Base-by-base conservation (phyloP, 2,888 invertebrate genomes). In the Buathra laborator region DNA sequence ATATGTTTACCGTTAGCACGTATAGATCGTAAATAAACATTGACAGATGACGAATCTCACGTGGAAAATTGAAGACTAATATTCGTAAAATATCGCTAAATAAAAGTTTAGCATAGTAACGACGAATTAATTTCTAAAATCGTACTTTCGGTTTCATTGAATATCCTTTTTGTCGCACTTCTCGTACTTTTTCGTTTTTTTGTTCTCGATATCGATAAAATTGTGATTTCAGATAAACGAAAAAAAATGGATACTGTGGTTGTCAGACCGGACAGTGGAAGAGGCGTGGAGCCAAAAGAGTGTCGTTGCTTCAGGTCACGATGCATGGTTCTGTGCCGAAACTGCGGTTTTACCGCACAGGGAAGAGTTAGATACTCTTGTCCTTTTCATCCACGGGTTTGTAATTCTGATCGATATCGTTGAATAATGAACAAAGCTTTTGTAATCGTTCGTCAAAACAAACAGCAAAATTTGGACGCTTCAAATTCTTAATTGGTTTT, bases 321-420 rank as follows among this genome's bases (percentile, higher is more conserved):
- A 14, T 43, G 81, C 4, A 68, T 85, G 5, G 83, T 92, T 1
- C 37, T 89, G 12, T 92, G 91, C 70, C 72, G 67, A 0, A 88
- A 88, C 16, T 91, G 91, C 80, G 91, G 91, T 7, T 86, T 85
- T 43, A 51, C 84, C 0, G 84, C 83, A 9, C 84, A 78, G 56
- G 91, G 91, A 10, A 84, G 91, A 74, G 84, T 91, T 1, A 77
- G 87, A 32, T 87, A 85, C 12, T 24, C 37, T n/a, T 92, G 91
- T 71, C 84, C 85, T 6, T 37, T 74, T 44, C 91, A 92, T 87
- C 84, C 86, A 0, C 84, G 86, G 87, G 90, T 90, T 64, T 32
- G 82, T 86, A 3, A 12, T 64, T 48, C 29, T 7, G 71, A 4
- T n/a, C 62, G 2, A 64, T n/a, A 48, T 79, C 9, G 1, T 43